Conservation (phyloP, 2,888 invertebrate genomes). For the Linnaemya tessellans region DNA sequence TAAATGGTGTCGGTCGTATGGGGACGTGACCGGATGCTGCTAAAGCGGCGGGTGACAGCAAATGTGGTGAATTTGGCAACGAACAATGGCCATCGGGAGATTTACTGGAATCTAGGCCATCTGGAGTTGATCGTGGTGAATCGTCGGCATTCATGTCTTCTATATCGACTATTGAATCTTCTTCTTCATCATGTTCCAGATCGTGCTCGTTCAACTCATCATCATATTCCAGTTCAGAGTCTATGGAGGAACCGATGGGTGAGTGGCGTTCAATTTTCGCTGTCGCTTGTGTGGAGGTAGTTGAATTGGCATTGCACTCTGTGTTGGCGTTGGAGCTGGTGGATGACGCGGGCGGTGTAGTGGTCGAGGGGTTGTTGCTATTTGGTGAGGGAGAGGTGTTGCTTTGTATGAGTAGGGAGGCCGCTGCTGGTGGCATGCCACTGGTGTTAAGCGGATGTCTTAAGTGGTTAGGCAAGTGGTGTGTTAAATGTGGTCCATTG, state of each 20-base stretch:
- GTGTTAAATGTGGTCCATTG: slow-evolving; percentile 64
- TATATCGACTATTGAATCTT: slow-evolving; percentile 90
- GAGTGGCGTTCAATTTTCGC: slow-evolving; percentile 83
- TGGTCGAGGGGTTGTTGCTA: slow-evolving; percentile 59
- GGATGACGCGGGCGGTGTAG: slow-evolving; percentile 78
- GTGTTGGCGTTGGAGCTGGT: slow-evolving; percentile 77
- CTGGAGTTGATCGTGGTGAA: slow-evolving; percentile 82
- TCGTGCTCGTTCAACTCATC: slow-evolving; percentile 78
- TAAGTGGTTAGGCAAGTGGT: slow-evolving; percentile 71
- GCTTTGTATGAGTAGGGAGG: slow-evolving; percentile 75
- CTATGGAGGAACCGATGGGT: slow-evolving; percentile 82
- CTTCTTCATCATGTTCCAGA: slow-evolving; percentile 80
- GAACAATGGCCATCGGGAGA: slow-evolving; percentile 78
- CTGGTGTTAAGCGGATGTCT: slow-evolving; percentile 80
- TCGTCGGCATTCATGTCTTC: slow-evolving; percentile 88
- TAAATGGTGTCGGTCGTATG: slow-evolving; percentile 91
- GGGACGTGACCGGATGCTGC: slow-evolving; percentile 85
- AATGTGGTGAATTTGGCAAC: slow-evolving; percentile 78
- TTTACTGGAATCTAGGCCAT: slow-evolving; percentile 82
- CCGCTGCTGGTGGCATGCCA: slow-evolving; percentile 71
- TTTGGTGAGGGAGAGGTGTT: slow-evolving; percentile 54
- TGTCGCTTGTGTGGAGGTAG: slow-evolving; percentile 69
- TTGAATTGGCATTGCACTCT: slow-evolving; percentile 64
- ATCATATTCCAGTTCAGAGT: slow-evolving; percentile 83
- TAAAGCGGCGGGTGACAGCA: slow-evolving; percentile 81